Evolutionary conservation across 2,797 vertebrate genomes (phyloP), one percentile per base, ranked within the genome.

Genomic region (Okamejei kenojei): DNA sequence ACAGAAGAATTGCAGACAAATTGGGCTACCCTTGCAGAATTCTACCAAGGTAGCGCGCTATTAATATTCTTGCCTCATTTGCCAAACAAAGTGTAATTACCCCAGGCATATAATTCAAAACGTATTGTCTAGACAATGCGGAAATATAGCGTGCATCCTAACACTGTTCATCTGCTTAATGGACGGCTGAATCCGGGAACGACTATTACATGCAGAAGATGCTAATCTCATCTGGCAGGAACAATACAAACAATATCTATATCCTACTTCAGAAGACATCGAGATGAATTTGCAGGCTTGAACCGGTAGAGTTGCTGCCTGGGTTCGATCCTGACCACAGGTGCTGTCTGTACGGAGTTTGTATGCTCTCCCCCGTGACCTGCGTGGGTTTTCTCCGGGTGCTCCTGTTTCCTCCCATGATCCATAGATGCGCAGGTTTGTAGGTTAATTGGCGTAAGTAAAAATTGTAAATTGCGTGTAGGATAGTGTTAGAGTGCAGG

Each of bases 21-120:
- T 63, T 92, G 26, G 54, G 74, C 21, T 29, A 92, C 23, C 35
- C 38, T 91, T 35, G 35, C 10, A 23, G 32, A 73, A 9, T 35
- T 23, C 32, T 73, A 26, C 63, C 86, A 45, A 61, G 19, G 23
- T 68, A 73, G 7, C 7, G 19, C 10, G n/a, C 23, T 76, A 92
- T 76, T 76, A 92, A 92, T 58, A 91, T 38, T 91, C 90, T 71
- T 76, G 2, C 68, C 54, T 92, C 38, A 58, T 92, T 91, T 76
- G 21, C 29, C 68, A 92, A 54, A 82, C 17, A 82, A 76, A 76
- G 38, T 74, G 15, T 92, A 58, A 92, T 74, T 76, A 54, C 73
- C 38, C 26, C 26, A 9, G 32, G 35, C 90, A 91, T 91, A 45
- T 17, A 21, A 91, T 91, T 91, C 38, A 73, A 54, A 63, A 13